phyloP scores from a whole-genome alignment of 2,888 invertebrate species.

The Himalopsyche kuldschensis region DNA sequence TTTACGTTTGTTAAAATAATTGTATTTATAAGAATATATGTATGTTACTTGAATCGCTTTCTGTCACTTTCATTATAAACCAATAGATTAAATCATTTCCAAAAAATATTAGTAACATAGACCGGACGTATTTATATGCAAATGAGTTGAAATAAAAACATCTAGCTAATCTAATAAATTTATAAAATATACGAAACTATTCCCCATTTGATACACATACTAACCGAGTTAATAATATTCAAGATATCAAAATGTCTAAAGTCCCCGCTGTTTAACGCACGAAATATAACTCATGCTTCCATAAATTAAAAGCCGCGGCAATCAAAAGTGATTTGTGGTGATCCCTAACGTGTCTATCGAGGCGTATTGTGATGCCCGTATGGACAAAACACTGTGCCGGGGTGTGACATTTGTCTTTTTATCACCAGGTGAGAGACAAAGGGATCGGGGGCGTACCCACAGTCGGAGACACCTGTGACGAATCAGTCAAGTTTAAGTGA shows the following conservation, averaged over 20 bases:
- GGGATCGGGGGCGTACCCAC: not conserved
- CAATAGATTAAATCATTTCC: not conserved
- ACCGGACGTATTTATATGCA: not conserved
- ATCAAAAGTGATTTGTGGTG: conserved; percentile 1
- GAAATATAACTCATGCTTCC: not conserved
- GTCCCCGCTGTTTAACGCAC: not conserved
- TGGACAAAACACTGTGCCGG: not conserved
- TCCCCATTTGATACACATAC: not conserved
- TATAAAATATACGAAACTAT: not conserved
- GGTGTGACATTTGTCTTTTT: not conserved
- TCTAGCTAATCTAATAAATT: not conserved
- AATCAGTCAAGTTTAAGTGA: not conserved
- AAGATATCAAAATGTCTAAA: not conserved
- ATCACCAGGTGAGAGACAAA: not conserved
- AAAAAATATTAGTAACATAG: not conserved
- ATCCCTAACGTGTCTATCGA: not conserved
- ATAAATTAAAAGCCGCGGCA: not conserved
- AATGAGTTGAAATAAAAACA: not conserved
- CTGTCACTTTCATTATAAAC: not conserved
- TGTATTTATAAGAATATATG: no score
- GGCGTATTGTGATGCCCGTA: not conserved
- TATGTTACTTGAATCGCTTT: not conserved
- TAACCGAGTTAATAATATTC: not conserved
- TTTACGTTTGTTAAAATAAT: no score
- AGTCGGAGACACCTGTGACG: not conserved